These are phyloP conservation scores for Hyalella azteca DNA, from an alignment of 2,888 invertebrate species.

Conservation along the genomic window DNA sequence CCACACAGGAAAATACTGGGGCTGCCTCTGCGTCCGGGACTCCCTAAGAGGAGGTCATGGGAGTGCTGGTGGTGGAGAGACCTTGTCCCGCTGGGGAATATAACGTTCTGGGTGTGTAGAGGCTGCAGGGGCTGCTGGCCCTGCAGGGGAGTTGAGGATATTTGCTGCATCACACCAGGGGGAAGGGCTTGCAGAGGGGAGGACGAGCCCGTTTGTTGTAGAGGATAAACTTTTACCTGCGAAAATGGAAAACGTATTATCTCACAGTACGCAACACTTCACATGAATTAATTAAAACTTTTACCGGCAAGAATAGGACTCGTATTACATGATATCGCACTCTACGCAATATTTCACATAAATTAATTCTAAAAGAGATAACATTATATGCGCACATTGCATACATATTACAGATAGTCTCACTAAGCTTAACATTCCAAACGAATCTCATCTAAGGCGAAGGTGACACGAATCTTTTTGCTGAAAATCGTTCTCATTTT, in stretches of 20 bases:
- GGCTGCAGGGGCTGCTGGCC: background rate
- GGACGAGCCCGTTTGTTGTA: background rate
- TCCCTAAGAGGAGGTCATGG: background rate
- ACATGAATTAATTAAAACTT: too few relatives aligned
- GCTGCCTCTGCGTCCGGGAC: background rate
- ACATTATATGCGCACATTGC: too few relatives aligned
- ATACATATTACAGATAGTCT: too few relatives aligned
- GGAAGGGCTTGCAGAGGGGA: background rate
- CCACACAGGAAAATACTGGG: background rate
- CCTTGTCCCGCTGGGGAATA: background rate
- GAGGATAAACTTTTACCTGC: slow-evolving; percentile 6
- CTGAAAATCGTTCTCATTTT: too few relatives aligned
- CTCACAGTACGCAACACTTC: too few relatives aligned
- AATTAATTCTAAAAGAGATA: too few relatives aligned
- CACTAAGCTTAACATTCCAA: too few relatives aligned
- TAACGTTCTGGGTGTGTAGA: slow-evolving; percentile 20
- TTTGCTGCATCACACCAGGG: background rate
- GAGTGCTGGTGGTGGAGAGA: slow-evolving; percentile 20
- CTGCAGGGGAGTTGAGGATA: background rate
- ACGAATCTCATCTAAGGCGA: too few relatives aligned
- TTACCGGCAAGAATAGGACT: too few relatives aligned
- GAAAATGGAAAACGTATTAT: background rate
- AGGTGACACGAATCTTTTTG: too few relatives aligned
- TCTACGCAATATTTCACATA: too few relatives aligned
- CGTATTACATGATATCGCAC: too few relatives aligned